phyloP scores from a whole-genome alignment of 2,797 vertebrate species.

The Lithobates sylvaticus region DNA sequence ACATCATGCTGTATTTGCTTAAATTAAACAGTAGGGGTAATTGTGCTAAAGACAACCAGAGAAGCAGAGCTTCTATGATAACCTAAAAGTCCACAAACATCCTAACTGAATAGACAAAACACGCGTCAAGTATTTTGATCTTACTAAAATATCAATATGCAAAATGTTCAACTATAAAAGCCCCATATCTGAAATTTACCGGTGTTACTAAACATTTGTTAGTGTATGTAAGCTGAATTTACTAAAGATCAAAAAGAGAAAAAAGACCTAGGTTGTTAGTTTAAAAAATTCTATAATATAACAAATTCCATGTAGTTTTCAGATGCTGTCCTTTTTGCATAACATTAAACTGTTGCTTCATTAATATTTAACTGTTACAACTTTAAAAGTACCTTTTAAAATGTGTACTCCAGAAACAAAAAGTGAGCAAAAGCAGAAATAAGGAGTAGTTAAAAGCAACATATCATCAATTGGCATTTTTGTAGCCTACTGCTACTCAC shows the following conservation, averaged over 20 bases:
- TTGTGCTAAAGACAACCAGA: neutral
- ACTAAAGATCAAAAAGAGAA: neutral
- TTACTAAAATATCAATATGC: too few relatives aligned
- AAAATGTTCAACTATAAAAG: too few relatives aligned
- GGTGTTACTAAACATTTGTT: neutral
- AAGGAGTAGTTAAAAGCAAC: neutral
- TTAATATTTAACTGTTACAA: neutral
- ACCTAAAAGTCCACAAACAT: neutral
- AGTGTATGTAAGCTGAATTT: neutral
- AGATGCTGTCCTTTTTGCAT: neutral
- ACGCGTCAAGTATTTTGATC: neutral
- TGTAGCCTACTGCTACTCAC: neutral
- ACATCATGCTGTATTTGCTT: constrained; percentile 35
- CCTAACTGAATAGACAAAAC: neutral
- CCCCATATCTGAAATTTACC: too few relatives aligned
- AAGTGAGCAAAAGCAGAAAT: neutral
- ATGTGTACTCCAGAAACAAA: too few relatives aligned
- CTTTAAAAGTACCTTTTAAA: neutral
- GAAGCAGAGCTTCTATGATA: neutral
- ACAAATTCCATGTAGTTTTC: neutral
- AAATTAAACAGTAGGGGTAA: constrained; percentile 21
- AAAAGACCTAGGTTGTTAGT: too few relatives aligned
- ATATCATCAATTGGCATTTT: neutral
- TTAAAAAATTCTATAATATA: neutral
- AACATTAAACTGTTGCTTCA: neutral